These are phyloP conservation scores for Mobula hypostoma DNA, from an alignment of 2,113 vertebrate genomes.

Conservation along the genomic window DNA sequence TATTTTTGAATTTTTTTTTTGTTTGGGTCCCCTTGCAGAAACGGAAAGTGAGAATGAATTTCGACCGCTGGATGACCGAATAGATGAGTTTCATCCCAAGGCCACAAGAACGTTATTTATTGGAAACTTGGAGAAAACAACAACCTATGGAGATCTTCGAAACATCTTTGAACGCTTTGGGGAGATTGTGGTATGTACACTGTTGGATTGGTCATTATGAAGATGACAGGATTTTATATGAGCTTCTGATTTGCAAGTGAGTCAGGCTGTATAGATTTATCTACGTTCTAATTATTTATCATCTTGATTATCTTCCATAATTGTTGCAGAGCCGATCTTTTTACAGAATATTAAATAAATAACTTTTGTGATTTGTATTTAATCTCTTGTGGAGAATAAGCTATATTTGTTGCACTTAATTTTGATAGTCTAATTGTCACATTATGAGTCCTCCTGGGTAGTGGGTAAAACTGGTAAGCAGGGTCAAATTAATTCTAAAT, in stretches of 20 bases:
- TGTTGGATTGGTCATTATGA: not conserved
- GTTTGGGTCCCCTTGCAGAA: conserved; percentile 59
- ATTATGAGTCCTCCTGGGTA: not conserved
- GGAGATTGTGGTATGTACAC: conserved; percentile 83
- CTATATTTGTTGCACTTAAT: not conserved
- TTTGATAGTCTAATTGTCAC: not conserved
- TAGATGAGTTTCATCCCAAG: conserved; percentile 97
- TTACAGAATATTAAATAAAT: not conserved
- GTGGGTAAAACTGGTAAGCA: not conserved
- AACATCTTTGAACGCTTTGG: conserved; percentile 96
- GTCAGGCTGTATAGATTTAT: not conserved
- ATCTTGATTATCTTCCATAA: conserved; percentile 2
- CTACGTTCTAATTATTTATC: not conserved
- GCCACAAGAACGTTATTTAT: conserved; percentile 95
- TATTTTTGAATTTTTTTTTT: conserved; percentile 19
- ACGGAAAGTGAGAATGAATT: conserved; percentile 98
- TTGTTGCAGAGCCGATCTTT: not conserved
- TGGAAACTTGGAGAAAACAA: conserved; percentile 95
- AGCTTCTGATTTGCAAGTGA: not conserved
- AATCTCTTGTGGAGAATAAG: not conserved
- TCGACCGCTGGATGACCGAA: conserved; percentile 90
- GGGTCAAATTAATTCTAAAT: not conserved
- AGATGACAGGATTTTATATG: not conserved
- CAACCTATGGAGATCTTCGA: conserved; percentile 88
- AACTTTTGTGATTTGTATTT: not conserved